Conservation (phyloP, 2,797 vertebrate species). For the Myotis pilosus region DNA sequence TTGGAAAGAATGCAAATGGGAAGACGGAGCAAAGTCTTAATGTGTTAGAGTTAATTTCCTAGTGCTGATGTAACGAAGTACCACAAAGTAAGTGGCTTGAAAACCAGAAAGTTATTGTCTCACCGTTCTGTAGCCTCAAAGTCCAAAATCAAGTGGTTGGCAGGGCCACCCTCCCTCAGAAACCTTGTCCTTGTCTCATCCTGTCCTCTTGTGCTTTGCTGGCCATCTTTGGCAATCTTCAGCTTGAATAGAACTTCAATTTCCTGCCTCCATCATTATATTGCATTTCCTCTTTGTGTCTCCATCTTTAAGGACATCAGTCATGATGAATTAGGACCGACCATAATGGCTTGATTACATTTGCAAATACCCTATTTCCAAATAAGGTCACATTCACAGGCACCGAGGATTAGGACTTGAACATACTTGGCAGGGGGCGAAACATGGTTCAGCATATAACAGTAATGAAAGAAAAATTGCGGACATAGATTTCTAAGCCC, state of each 20-base stretch:
- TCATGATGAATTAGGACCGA: background rate
- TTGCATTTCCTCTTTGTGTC: background rate
- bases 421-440: background rate
- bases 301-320: background rate
- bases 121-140: background rate
- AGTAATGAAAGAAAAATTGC: background rate
- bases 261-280: background rate
- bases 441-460: background rate
- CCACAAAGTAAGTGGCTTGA: background rate
- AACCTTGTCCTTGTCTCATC: background rate
- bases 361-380: background rate
- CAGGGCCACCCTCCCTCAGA: background rate
- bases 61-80: background rate
- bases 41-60: background rate
- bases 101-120: background rate
- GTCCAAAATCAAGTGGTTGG: background rate
- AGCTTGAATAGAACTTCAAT: background rate
- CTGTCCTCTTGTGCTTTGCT: background rate
- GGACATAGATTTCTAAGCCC: background rate
- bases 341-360: background rate
- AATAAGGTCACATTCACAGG: background rate
- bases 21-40: background rate
- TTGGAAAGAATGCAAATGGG: background rate
- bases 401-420: background rate
- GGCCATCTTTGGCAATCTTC: background rate